A percentile compares a stretch with the other conserved stretches of the same genome.
Conservation (phyloP, 1,140 invertebrate species). For the Cotesia typhae region DNA sequence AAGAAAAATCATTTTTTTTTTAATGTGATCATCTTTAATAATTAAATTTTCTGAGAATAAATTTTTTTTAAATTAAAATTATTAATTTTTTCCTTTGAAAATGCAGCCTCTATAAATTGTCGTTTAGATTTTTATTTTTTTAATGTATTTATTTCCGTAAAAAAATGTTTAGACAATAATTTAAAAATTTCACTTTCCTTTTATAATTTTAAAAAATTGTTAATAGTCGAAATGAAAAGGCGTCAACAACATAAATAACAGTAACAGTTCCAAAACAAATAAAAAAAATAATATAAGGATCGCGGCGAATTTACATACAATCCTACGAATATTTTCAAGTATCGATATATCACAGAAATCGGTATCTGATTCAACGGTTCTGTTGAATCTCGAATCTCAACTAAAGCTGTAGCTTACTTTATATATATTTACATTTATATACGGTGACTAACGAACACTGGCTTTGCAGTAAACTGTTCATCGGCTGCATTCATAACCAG, state of each 20-base stretch:
- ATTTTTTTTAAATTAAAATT: too few species aligned
- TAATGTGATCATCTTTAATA: too few species aligned
- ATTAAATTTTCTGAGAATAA: too few species aligned
- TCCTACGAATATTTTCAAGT: slow-evolving; percentile 42
- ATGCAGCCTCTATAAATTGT: too few species aligned
- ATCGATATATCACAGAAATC: slow-evolving; percentile 28
- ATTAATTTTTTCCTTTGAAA: too few species aligned
- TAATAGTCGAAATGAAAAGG: background rate
- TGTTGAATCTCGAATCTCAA: slow-evolving; percentile 14
- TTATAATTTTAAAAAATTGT: too few species aligned
- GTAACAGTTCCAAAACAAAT: background rate
- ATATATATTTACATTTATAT: background rate
- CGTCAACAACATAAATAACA: slow-evolving; percentile 27
- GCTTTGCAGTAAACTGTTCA: background rate
- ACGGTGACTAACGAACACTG: background rate
- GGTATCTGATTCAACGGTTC: slow-evolving; percentile 15
- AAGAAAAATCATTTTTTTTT: too few species aligned
- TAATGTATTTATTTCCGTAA: too few species aligned
- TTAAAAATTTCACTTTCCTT: too few species aligned
- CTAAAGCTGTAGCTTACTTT: background rate
- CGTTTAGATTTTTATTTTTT: too few species aligned
- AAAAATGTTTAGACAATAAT: too few species aligned
- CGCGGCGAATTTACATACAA: slow-evolving; percentile 46
- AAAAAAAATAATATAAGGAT: slow-evolving; percentile 2
- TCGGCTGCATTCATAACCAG: slow-evolving; percentile 6